Base-by-base conservation (phyloP, 2,113 vertebrate genomes). In the Todiramphus saurophagus region DNA sequence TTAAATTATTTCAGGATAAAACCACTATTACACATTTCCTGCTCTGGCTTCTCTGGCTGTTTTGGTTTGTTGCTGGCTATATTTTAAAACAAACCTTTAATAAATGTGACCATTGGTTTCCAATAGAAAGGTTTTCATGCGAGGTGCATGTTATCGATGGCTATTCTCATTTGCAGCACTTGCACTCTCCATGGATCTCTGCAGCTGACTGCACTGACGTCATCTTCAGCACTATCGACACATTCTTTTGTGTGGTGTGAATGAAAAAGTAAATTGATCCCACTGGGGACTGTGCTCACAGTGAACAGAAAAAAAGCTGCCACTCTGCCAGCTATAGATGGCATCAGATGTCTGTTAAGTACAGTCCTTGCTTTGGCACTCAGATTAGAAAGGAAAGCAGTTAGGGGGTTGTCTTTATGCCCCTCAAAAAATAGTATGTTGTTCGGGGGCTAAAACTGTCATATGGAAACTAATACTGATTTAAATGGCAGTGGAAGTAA, bases 241-340 rank as follows among this genome's bases (percentile, higher is more conserved):
- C 94, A 90, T 96, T 96, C 97, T 96, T 96, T 94, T 95, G 93
- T 91, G 86, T 79, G 66, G 67, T 84, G 76, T 92, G 93, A 97
- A 97, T 93, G 95, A 97, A 97, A 96, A 97, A 97, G 90, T 90
- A 97, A 97, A 97, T 95, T 96, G 95, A 97, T 98, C 96, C 94
- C 94, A 64, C 77, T 72, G 96, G 95, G 96, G 95, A 91, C 80
- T 75, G 83, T 50, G 59, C 68, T 97, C 79, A n/a, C 35, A 67
- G 81, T 5, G 74, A 93, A 69, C 39, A 91, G 93, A 87, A 87
- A 80, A 80, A 94, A 91, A 91, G 44, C 63, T 64, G 79, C 91
- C 53, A 24, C 64, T 68, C 60, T 37, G 81, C 69, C 92, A 96
- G 90, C 96, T 87, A 92, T 94, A 96, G 96, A 92, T 93, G 94